Evolutionary conservation across 2,113 vertebrate genomes (phyloP).

Genomic region (Thalassarche chlororhynchos): DNA sequence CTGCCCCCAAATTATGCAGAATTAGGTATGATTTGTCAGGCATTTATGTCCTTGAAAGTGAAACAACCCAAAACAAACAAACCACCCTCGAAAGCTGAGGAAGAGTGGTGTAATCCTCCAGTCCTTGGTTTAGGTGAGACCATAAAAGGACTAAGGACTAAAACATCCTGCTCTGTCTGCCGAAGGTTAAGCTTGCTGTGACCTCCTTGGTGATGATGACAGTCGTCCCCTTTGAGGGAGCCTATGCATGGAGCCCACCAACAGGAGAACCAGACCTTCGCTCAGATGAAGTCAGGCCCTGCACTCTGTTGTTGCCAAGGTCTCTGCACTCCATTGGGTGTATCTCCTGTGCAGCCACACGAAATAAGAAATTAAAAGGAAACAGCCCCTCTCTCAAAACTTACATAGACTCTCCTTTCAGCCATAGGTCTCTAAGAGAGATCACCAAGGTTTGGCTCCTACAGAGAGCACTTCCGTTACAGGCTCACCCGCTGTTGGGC

Average conservation of each 20-base stretch:
- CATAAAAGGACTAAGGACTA: background rate
- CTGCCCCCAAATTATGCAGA: background rate
- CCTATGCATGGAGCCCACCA: background rate
- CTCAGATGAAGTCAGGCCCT: background rate
- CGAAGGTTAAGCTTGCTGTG: background rate
- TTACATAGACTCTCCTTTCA: background rate
- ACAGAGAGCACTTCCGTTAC: background rate
- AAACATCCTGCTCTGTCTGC: background rate
- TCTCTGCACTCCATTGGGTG: background rate
- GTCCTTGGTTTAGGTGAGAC: background rate
- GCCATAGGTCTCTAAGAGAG: background rate
- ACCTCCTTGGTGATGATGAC: background rate
- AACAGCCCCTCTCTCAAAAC: background rate
- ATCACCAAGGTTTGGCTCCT: background rate
- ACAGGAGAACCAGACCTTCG: background rate
- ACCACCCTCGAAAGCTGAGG: background rate
- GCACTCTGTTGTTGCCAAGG: background rate
- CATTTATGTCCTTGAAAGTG: background rate
- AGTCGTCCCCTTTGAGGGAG: background rate
- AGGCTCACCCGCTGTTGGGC: accelerated
- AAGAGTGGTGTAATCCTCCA: background rate
- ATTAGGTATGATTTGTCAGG: background rate
- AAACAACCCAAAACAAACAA: background rate
- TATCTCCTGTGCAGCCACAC: background rate
- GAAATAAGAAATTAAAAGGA: background rate